Conservation (phyloP, 2,797 vertebrate genomes). For the Zalophus californianus region DNA sequence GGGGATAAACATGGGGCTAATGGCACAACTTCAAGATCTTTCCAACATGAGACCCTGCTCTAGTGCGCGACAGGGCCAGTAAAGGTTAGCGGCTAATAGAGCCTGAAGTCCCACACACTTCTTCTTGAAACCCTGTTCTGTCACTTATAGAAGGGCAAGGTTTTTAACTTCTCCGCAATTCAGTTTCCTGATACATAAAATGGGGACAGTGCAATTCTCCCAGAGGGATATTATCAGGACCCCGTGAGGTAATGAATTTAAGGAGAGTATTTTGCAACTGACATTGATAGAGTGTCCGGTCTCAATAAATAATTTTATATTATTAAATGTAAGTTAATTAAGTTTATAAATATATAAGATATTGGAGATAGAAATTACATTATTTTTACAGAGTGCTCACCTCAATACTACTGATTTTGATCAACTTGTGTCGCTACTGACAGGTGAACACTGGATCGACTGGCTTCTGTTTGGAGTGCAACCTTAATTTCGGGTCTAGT, state of each 20-base stretch:
- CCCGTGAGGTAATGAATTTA: not conserved
- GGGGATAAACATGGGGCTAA: not conserved
- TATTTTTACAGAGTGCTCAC: not conserved
- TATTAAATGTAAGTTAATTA: not conserved
- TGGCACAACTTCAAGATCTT: not conserved
- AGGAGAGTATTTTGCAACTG: not conserved
- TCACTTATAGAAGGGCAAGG: not conserved
- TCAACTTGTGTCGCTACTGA: not conserved
- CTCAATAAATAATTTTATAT: not conserved
- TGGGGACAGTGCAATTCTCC: not conserved
- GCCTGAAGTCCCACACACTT: not conserved
- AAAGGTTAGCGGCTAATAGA: not conserved
- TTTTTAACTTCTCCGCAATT: not conserved
- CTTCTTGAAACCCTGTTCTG: not conserved
- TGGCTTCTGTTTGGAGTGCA: not conserved
- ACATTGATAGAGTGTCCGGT: not conserved
- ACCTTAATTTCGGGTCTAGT: not conserved
- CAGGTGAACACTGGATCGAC: not conserved
- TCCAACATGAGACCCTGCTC: not conserved
- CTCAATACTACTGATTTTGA: not conserved
- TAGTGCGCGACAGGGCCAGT: not conserved
- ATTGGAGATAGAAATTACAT: not conserved
- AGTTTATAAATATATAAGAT: not conserved
- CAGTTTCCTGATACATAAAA: not conserved
- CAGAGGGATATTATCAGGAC: not conserved